Evolutionary conservation across 2,797 vertebrate species (phyloP).

Genomic region (Poecile montanus): DNA sequence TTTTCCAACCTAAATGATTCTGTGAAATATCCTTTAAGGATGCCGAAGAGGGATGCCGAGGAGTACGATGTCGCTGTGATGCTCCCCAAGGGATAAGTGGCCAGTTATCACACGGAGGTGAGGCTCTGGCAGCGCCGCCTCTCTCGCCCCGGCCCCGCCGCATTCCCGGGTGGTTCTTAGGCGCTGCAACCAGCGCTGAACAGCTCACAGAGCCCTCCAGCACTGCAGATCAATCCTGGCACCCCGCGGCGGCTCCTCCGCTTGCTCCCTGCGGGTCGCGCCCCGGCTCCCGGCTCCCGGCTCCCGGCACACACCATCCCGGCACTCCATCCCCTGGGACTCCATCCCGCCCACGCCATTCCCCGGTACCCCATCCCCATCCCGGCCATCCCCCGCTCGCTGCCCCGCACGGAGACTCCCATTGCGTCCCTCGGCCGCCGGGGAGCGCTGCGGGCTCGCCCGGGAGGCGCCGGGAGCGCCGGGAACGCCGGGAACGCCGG

Average conservation of each 20-base stretch:
- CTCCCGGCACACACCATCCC: neutral
- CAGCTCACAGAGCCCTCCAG: neutral
- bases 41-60: neutral
- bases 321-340: neutral
- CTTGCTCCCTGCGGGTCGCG: neutral
- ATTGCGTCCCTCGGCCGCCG: neutral
- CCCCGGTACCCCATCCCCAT: accelerated
- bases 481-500: neutral
- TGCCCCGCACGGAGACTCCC: neutral
- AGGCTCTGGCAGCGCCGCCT: neutral
- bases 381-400: too few species aligned
- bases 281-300: too few species aligned
- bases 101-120: too few species aligned
- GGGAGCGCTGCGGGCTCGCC: neutral
- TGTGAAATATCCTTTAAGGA: neutral
- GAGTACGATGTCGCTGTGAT: too few species aligned
- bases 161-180: neutral
- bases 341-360: too few species aligned
- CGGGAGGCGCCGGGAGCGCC: neutral
- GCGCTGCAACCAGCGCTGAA: neutral
- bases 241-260: neutral
- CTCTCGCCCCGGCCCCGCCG: too few species aligned
- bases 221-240: neutral
- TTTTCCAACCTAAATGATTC: neutral
- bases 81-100: neutral